Evolutionary conservation across 1,140 invertebrate genomes (phyloP).

Genomic region (Plectus sambesii): DNA sequence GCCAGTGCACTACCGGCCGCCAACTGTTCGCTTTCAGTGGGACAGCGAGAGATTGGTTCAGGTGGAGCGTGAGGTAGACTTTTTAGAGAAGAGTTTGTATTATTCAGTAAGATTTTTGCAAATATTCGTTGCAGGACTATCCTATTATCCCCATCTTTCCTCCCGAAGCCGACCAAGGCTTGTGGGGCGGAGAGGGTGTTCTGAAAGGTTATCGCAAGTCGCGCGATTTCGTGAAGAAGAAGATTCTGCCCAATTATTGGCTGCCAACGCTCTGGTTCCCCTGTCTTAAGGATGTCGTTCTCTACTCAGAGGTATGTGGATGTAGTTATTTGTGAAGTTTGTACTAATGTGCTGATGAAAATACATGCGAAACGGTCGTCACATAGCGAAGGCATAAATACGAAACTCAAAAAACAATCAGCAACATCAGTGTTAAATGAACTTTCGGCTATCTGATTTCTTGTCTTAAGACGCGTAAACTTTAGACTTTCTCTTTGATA

Average conservation of each 20-base stretch:
- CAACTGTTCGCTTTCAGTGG: constrained; percentile 60
- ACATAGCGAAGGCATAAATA: too few species aligned
- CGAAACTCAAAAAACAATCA: too few species aligned
- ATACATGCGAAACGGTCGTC: too few species aligned
- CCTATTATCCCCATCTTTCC: constrained; percentile 65
- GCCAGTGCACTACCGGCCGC: constrained; percentile 73
- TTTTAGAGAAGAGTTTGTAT: constrained; percentile 16
- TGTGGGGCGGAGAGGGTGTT: constrained; percentile 94
- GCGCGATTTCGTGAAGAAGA: constrained; percentile 42
- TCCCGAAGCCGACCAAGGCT: constrained; percentile 65
- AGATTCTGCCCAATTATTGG: constrained; percentile 42
- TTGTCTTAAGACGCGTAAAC: too few species aligned
- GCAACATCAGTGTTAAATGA: too few species aligned
- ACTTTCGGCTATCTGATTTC: too few species aligned
- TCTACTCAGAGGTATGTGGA: constrained; percentile 93
- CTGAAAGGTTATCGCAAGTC: constrained; percentile 72
- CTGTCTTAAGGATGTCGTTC: constrained; percentile 60
- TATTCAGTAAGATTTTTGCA: not conserved
- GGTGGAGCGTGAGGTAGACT: constrained; percentile 33
- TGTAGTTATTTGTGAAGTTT: too few species aligned
- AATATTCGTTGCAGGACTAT: constrained; percentile 28
- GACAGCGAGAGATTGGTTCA: constrained; percentile 58
- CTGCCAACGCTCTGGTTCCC: constrained; percentile 77
- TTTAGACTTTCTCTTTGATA: too few species aligned
- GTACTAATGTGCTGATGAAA: too few species aligned